Evolutionary conservation across 23 tunicate species (phyloP).

Genomic region (Ciona savignyi): DNA sequence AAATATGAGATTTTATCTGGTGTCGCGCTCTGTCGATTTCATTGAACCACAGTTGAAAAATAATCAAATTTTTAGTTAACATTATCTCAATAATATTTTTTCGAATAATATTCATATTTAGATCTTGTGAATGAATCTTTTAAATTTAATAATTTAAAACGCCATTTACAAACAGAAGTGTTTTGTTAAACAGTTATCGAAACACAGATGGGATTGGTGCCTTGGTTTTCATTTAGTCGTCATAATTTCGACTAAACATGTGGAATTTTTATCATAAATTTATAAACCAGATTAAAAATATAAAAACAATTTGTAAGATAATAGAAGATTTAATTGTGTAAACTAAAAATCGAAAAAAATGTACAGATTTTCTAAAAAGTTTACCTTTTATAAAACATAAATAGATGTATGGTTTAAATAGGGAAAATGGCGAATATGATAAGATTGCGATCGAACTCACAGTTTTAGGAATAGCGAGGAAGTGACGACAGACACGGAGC

Average conservation of each 20-base stretch:
- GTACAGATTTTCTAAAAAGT: not conserved
- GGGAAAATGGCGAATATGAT: not conserved
- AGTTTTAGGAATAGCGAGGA: conserved; percentile 69
- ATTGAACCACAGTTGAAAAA: no score
- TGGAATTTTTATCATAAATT: not conserved
- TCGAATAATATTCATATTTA: no score
- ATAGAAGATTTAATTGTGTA: not conserved
- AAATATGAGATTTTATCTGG: not conserved
- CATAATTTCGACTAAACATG: no score
- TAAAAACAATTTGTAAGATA: not conserved
- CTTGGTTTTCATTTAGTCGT: no score
- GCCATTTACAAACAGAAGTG: no score
- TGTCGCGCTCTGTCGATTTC: not conserved
- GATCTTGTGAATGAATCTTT: no score
- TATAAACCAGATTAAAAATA: not conserved
- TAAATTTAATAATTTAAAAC: no score
- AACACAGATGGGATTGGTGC: no score
- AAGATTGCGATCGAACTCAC: conserved; percentile 32
- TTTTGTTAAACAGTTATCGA: no score
- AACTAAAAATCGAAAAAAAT: not conserved
- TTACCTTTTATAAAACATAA: not conserved
- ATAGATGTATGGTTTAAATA: not conserved
- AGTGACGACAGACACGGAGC: conserved; percentile 90
- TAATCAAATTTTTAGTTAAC: no score
- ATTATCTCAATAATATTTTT: no score